Percentiles rank a stretch among this genome's conserved stretches.
These are phyloP conservation scores for Brotula barbata DNA, from an alignment of 2,797 vertebrate species.

Conservation along the genomic window DNA sequence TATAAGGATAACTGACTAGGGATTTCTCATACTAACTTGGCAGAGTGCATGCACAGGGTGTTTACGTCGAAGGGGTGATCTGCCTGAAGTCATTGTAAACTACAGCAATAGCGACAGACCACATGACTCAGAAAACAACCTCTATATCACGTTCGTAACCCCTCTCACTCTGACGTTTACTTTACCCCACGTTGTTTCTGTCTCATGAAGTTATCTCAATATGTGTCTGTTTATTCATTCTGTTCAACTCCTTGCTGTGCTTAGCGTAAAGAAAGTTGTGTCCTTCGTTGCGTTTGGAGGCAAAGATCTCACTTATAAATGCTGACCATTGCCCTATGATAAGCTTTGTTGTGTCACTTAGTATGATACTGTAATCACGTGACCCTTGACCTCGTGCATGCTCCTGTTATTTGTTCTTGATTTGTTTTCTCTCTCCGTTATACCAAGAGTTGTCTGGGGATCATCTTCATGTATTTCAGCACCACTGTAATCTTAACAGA, in stretches of 20 bases:
- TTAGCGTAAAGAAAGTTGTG: constrained; percentile 6
- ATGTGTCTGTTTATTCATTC: neutral
- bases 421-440: constrained; percentile 1
- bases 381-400: constrained; percentile 61
- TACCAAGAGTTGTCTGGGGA: neutral
- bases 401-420: constrained; percentile 12
- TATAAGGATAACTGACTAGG: constrained; percentile 46
- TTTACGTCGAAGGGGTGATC: constrained; percentile 33
- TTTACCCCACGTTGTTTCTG: constrained; percentile 9
- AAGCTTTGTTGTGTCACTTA: constrained; percentile 59
- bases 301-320: constrained; percentile 31
- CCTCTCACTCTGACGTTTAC: constrained; percentile 6
- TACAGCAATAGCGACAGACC: constrained; percentile 38
- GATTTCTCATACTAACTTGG: constrained; percentile 55
- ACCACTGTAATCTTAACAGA: neutral
- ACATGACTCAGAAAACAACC: constrained; percentile 35
- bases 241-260: neutral
- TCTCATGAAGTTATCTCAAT: constrained; percentile 3
- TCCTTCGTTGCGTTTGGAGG: constrained; percentile 12
- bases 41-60: constrained; percentile 20
- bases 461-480: neutral
- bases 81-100: constrained; percentile 29
- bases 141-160: constrained; percentile 12
- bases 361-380: constrained; percentile 61
- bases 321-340: constrained; percentile 63